Evolutionary conservation across 2,113 vertebrate genomes (phyloP).

Genomic region (Pionites leucogaster): DNA sequence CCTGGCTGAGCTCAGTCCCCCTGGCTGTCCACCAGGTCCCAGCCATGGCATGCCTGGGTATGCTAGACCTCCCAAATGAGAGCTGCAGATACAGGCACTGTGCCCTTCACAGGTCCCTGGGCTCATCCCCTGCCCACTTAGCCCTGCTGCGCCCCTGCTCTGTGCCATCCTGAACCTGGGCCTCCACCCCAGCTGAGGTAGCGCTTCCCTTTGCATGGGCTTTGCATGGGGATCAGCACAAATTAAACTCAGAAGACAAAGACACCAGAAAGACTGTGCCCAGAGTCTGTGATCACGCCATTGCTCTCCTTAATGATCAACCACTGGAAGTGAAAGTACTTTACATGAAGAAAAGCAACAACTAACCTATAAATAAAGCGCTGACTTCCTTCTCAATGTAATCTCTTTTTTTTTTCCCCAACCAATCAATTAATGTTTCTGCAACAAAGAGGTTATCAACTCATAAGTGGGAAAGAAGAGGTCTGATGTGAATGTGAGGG

Average conservation of each 20-base stretch:
- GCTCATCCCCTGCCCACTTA: background rate
- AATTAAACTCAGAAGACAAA: background rate
- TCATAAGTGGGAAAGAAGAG: background rate
- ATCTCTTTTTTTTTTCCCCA: background rate
- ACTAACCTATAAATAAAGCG: background rate
- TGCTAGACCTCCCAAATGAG: fast-evolving
- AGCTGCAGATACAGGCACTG: background rate
- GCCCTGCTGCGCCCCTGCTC: background rate
- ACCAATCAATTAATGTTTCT: conserved; percentile 25
- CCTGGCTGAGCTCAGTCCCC: background rate
- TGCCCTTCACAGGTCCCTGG: fast-evolving
- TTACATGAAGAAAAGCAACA: background rate
- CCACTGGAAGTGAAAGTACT: background rate
- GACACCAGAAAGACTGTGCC: background rate
- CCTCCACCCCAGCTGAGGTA: background rate
- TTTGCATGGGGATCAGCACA: background rate
- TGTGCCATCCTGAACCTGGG: background rate
- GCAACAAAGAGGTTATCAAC: background rate
- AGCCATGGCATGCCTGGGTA: fast-evolving
- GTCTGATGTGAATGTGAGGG: background rate
- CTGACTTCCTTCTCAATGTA: background rate
- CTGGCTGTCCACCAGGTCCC: background rate
- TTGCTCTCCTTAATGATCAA: background rate
- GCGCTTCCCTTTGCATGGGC: background rate
- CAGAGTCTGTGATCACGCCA: background rate